Base-by-base conservation (phyloP, 1,140 invertebrate genomes). In the Drosophila jambulina region DNA sequence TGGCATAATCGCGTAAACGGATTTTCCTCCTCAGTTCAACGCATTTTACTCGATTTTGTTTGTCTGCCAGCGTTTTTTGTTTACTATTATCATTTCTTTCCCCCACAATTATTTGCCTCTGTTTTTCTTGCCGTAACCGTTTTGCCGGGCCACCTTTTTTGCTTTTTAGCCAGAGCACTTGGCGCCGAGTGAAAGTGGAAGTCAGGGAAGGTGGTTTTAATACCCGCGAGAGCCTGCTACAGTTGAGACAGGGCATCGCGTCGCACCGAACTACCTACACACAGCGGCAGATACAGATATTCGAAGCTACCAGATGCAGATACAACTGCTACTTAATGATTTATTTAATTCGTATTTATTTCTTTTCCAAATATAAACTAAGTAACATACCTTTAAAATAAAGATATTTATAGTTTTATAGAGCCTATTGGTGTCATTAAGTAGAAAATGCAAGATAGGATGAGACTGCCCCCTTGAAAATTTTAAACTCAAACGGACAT, bases 141-240 rank as follows among this genome's bases (percentile, higher is more conserved):
- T 78, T 59, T 74, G 59, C 62, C 56, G 48, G 49, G 61, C 63
- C 54, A 56, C 49, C 17, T 51, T 51, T 49, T 49, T 12, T 25
- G 7, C 27, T 19, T 68, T 78, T 79, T 63, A 61, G 62, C 62
- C 60, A 54, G 61, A 21, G 49, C 71, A 72, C 74, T 86, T 79
- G 75, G 80, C 64, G 51, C 71, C 40, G 46, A 87, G 84, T 87
- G 84, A 87, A 87, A 87, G 84, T 87, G 84, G 72, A 78, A 83
- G 81, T 72, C 75, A 77, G 79, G 60, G 64, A 82, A 87, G 76
- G 68, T 49, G 68, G 64, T 54, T 79, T 83, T 68, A 58, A 67
- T 74, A 54, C 76, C 77, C 69, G 63, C 60, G 63, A 82, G 75
- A 75, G 80, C 46, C 67, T 78, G 67, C 42, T 40, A 69, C 80